A percentile compares a stretch with the other conserved stretches of the same genome.
These are phyloP conservation scores for Patiria miniata DNA, from an alignment of 35 echinoderm and acorn worm species.

Conservation along the genomic window DNA sequence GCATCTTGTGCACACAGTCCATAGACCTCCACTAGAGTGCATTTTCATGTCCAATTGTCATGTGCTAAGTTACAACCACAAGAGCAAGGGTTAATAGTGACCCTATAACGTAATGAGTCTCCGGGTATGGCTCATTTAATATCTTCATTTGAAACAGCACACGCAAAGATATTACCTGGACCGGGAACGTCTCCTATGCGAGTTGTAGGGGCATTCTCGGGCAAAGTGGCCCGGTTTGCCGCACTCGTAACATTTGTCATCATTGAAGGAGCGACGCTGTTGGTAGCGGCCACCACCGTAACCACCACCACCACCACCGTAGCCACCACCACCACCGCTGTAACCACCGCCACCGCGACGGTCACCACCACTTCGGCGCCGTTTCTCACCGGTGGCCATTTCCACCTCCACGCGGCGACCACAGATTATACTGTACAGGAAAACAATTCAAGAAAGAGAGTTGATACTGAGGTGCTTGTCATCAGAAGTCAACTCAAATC, in stretches of 20 bases:
- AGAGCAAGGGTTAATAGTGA: no score
- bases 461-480: neutral
- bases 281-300: neutral
- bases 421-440: slow-evolving; percentile 38
- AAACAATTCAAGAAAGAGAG: neutral
- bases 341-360: neutral
- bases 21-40: no score
- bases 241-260: slow-evolving; percentile 69
- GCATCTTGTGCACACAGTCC: no score
- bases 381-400: slow-evolving; percentile 35
- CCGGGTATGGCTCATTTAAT: no score
- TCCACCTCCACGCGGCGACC: slow-evolving; percentile 56
- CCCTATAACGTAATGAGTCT: no score
- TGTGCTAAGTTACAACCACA: no score
- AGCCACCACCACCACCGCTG: neutral
- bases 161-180: neutral
- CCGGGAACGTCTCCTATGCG: neutral
- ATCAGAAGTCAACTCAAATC: neutral
- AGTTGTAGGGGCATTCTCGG: slow-evolving; percentile 38
- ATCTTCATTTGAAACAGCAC: no score
- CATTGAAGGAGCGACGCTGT: slow-evolving; percentile 19
- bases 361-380: neutral
- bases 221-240: slow-evolving; percentile 72
- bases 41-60: no score
- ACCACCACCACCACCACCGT: neutral